These are phyloP conservation scores for Acleris emargana DNA, from an alignment of 2,888 invertebrate genomes.

Conservation along the genomic window DNA sequence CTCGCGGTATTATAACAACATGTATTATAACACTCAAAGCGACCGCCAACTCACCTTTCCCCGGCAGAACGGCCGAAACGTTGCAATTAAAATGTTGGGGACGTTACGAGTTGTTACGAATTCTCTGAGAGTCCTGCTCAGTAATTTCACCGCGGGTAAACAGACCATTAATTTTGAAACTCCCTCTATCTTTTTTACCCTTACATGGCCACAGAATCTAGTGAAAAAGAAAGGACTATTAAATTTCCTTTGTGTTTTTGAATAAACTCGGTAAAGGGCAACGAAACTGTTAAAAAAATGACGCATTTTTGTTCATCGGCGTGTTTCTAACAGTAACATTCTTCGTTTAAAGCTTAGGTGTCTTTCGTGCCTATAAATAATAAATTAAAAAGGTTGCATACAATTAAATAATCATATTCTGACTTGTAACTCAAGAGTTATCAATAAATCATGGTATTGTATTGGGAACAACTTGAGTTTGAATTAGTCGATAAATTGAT, in stretches of 20 bases:
- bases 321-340: background rate
- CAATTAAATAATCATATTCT: too few species aligned
- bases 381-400: too few species aligned
- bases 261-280: background rate
- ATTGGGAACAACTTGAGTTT: too few species aligned
- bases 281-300: background rate
- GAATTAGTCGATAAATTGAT: too few species aligned
- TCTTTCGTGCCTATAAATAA: too few species aligned
- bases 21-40: slow-evolving; percentile 48
- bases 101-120: slow-evolving; percentile 50
- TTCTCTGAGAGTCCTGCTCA: slow-evolving; percentile 45
- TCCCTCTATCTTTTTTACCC: background rate
- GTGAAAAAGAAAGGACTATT: background rate
- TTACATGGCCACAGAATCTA: background rate
- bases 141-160: slow-evolving; percentile 39
- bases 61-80: slow-evolving; percentile 49
- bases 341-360: background rate
- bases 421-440: too few species aligned
- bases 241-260: background rate
- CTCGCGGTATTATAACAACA: slow-evolving; percentile 35
- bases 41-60: slow-evolving; percentile 45
- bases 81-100: slow-evolving; percentile 65
- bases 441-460: too few species aligned
- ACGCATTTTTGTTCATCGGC: background rate
- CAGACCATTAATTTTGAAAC: slow-evolving; percentile 16